Base-by-base conservation (phyloP, 2,888 invertebrate genomes). In the Cosmia pyralina region DNA sequence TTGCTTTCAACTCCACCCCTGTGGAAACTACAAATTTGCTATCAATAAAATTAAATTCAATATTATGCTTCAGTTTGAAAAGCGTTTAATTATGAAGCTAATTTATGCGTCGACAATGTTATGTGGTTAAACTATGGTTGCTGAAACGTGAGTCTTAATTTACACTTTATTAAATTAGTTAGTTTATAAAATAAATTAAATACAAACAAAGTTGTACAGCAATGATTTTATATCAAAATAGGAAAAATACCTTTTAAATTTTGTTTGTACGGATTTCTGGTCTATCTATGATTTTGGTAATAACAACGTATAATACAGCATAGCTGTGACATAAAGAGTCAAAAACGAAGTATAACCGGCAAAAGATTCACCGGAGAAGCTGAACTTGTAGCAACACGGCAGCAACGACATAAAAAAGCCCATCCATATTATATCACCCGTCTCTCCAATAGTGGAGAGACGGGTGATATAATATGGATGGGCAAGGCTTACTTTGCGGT, bases 21-120 rank as follows among this genome's bases (percentile, higher is more conserved):
- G 28, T 72, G 48, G 34, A 69, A 71, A 75, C 59, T 66, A 72
- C 77, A 78, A 81, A 69, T 71, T 70, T 67, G 63, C 62, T 76
- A 76, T 71, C 66, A 76, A 78, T 80, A 58, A 72, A 77, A 78
- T 81, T 63, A 11, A 69, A 76, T 82, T 84, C 59, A 72, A 81
- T 80, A 75, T 75, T 78, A 78, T 62, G 66, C 50, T 64, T 17
- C n/a, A 78, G 22, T 78, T 77, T 77, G 63, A 76, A 77, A 57
- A 69, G 28, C 44, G 67, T 67, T 76, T 44, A 50, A 74, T 72
- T 75, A 74, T 72, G 41, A 72, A 59, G 13, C 19, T 71, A 77
- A 75, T 82, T 72, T 74, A 73, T 70, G 64, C 69, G 58, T 52
- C 46, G 38, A 38, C 2, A 59, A 63, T 71, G 28, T 55, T 48